phyloP scores from a whole-genome alignment of 53 echinoderm and acorn worm genomes.

The Echinarachnius parma region DNA sequence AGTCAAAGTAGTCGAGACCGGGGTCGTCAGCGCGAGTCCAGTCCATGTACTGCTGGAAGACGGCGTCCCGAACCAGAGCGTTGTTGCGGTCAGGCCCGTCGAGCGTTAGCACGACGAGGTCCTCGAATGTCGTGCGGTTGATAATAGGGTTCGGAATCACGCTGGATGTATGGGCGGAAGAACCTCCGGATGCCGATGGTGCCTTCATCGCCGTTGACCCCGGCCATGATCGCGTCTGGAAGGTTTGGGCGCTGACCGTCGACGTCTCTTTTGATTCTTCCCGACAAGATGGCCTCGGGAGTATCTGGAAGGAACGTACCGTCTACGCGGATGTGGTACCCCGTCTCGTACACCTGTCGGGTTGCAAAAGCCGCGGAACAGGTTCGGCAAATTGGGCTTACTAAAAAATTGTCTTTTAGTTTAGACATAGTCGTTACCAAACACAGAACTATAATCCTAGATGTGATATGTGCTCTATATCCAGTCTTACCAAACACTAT shows the following conservation, averaged over 20 bases:
- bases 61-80: constrained; percentile 2
- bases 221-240: constrained; percentile 44
- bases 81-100: constrained; percentile 8
- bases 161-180: constrained; percentile 3
- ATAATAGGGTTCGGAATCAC: constrained; percentile 25
- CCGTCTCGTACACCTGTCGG: constrained; percentile 3
- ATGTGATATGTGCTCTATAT: too few relatives aligned
- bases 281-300: constrained; percentile 21
- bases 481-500: too few relatives aligned
- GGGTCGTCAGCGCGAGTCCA: constrained; percentile 51
- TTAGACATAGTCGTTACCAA: too few relatives aligned
- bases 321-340: constrained; percentile 38
- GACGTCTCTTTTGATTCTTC: too few relatives aligned
- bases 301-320: constrained; percentile 47
- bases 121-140: constrained; percentile 3
- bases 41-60: constrained; percentile 51
- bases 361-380: too few relatives aligned
- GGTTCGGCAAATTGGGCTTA: too few relatives aligned
- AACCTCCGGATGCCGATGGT: not conserved
- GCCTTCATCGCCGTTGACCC: constrained; percentile 59
- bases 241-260: too few relatives aligned
- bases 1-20: constrained; percentile 36
- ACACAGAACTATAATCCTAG: too few relatives aligned
- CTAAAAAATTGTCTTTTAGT: too few relatives aligned
- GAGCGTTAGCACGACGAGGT: constrained; percentile 10